Conservation (phyloP, 1,140 invertebrate genomes). For the Drosophila saltans region DNA sequence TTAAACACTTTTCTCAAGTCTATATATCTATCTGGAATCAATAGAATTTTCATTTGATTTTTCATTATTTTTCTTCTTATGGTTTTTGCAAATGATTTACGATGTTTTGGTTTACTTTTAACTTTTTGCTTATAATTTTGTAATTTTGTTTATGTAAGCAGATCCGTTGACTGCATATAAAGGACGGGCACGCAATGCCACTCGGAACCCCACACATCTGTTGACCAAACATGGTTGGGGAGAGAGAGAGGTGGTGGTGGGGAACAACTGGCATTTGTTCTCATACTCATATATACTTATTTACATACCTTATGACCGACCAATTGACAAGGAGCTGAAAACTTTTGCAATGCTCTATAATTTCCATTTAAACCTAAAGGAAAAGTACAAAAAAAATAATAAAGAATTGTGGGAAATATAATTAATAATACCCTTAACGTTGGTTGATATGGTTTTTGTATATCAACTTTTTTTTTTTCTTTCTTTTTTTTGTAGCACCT, state of each 20-base stretch:
- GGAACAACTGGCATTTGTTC: conserved; percentile 31
- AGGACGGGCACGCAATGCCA: conserved; percentile 38
- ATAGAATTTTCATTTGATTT: background rate
- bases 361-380: conserved; percentile 17
- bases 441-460: too few relatives aligned
- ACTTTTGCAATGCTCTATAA: conserved; percentile 50
- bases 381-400: conserved; percentile 1
- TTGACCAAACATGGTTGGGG: conserved; percentile 41
- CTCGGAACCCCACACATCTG: conserved; percentile 45
- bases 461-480: too few relatives aligned
- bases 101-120: background rate
- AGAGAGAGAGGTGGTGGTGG: background rate
- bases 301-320: conserved; percentile 11
- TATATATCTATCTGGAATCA: too few relatives aligned
- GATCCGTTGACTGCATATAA: conserved; percentile 43
- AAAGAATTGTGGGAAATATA: conserved; percentile 24
- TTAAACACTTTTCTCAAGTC: too few relatives aligned
- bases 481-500: conserved; percentile 53
- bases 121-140: too few relatives aligned
- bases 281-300: conserved; percentile 11
- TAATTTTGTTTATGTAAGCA: conserved; percentile 53
- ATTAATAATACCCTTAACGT: conserved; percentile 36
- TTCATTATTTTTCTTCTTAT: background rate
- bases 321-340: conserved; percentile 24
- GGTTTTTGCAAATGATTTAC: background rate